phyloP scores from a whole-genome alignment of 2,797 vertebrate genomes.

The Bucorvus abyssinicus region DNA sequence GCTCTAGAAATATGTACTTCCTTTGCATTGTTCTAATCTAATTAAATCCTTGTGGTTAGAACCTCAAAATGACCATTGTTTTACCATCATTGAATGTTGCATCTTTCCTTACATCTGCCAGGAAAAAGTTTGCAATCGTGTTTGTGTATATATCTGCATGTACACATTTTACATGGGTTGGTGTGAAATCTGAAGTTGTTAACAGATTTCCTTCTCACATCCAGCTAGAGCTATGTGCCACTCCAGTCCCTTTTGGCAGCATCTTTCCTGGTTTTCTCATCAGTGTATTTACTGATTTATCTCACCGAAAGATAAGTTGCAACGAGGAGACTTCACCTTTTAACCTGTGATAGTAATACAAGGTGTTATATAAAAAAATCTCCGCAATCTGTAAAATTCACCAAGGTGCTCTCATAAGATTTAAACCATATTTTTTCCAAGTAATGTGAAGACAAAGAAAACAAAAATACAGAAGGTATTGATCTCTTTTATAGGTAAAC shows the following conservation, averaged over 20 bases:
- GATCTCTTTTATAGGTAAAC: not conserved
- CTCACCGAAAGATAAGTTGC: not conserved
- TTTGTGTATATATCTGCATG: not conserved
- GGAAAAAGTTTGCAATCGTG: not conserved
- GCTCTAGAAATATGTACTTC: not conserved
- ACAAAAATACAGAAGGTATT: not conserved
- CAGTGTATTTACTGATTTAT: not conserved
- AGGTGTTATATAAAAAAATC: not conserved
- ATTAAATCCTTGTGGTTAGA: not conserved
- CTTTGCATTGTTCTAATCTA: not conserved
- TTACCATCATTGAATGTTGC: not conserved
- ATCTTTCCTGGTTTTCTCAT: not conserved
- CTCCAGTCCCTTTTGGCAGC: not conserved
- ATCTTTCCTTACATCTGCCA: not conserved
- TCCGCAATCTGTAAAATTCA: not conserved
- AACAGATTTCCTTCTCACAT: not conserved
- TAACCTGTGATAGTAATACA: not conserved
- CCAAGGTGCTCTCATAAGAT: not conserved
- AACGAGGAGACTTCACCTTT: not conserved
- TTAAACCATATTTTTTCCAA: not conserved
- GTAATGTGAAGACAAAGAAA: not conserved
- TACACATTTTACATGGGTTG: not conserved
- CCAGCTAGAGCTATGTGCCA: not conserved
- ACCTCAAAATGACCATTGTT: not conserved
- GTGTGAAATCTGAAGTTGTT: not conserved